These are phyloP conservation scores for Spodoptera picta DNA, from an alignment of 2,888 invertebrate genomes.

Conservation along the genomic window DNA sequence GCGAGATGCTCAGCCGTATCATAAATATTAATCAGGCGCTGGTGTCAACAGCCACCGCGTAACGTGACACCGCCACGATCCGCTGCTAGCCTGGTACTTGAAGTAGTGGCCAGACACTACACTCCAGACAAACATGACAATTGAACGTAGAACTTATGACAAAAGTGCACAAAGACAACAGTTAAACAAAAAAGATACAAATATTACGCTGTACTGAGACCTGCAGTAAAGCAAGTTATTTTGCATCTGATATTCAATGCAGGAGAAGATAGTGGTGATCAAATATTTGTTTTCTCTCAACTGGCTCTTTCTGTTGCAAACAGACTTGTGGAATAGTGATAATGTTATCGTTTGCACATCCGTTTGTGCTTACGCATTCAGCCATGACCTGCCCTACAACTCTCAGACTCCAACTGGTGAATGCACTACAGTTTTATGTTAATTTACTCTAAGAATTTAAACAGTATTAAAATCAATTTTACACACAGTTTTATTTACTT, in stretches of 20 bases:
- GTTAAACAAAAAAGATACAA: constrained; percentile 12
- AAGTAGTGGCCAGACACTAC: constrained; percentile 72
- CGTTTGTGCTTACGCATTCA: constrained; percentile 83
- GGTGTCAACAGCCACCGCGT: constrained; percentile 89
- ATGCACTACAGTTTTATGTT: constrained; percentile 72
- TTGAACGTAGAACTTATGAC: constrained; percentile 54
- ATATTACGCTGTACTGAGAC: constrained; percentile 12
- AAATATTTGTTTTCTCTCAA: constrained; percentile 63
- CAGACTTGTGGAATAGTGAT: constrained; percentile 70
- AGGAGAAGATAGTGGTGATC: constrained; percentile 44
- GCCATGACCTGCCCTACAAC: constrained; percentile 87
- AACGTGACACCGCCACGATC: constrained; percentile 86
- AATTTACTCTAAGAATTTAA: constrained; percentile 58
- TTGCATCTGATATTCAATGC: constrained; percentile 16
- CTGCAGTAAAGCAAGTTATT: constrained; percentile 8
- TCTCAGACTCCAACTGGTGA: constrained; percentile 74
- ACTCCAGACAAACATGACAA: constrained; percentile 65
- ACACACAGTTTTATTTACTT: constrained; percentile 7
- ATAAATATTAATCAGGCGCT: constrained; percentile 89
- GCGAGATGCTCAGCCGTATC: constrained; percentile 88
- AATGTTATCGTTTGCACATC: constrained; percentile 83
- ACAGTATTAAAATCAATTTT: constrained; percentile 25
- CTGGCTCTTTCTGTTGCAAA: constrained; percentile 57
- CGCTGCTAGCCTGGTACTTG: constrained; percentile 84
- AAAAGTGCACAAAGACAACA: constrained; percentile 49